Base-by-base conservation (phyloP, 2,888 invertebrate genomes). In the Tribolium freemani region DNA sequence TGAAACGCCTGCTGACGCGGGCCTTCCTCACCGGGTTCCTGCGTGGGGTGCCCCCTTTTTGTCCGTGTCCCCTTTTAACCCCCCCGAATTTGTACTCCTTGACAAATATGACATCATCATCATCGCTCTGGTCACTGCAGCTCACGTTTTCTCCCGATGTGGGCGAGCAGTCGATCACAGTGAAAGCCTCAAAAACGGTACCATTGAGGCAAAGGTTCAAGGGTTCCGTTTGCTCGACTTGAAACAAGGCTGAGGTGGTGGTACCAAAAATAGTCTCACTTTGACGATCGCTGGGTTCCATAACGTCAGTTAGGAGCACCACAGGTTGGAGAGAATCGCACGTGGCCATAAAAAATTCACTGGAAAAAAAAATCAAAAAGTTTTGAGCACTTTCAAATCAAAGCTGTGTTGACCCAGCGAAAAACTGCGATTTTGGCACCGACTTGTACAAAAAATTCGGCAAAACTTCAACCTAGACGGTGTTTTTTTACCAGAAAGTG, bases 51-150 rank as follows among this genome's bases (percentile, higher is more conserved):
- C 26, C 26, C 26, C 5, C 38, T 38, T 38, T 38, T 38, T 3
- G 8, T 9, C n/a, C 38, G 3, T 21, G 45, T 11, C 3, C 5
- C 56, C 31, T 44, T 48, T 57, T 66, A 73, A 30, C 57, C 8
- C n/a, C 9, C 5, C 4, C 69, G 51, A 16, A 31, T 30, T 72
- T 77, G 63, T 79, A 83, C 72, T 81, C 81, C 51, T 77, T 76
- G 2, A 83, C 78, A 68, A 83, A 82, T 51, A 82, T 75, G 5
- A 82, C 81, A 31, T 83, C 82, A 20, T n/a, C n/a, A n/a, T 82
- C 81, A 46, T 79, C 79, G 20, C 69, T 73, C n/a, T 60, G 61
- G 2, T 57, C 54, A 8, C 51, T 56, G n/a, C 31, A 56, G 30
- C 48, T 58, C 6, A 13, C 51, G 9, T 51, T 16, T 46, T 63